phyloP scores from a whole-genome alignment of 2,797 vertebrate species.

The Cyprinella venusta region DNA sequence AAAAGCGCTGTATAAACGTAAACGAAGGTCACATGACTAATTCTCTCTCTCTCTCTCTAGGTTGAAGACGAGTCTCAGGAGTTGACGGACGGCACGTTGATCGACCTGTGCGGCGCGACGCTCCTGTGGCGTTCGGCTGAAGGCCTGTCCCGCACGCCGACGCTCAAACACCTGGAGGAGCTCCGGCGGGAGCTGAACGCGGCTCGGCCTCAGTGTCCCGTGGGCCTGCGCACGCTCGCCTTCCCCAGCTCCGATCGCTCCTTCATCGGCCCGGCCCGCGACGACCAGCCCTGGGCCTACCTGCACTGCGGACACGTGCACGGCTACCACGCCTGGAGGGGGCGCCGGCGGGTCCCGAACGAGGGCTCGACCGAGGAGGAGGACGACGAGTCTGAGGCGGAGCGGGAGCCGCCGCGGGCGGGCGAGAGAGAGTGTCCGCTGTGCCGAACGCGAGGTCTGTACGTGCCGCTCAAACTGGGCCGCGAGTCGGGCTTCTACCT shows the following conservation, averaged over 20 bases:
- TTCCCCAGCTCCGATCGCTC: slow-evolving; percentile 92
- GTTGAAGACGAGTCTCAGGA: slow-evolving; percentile 89
- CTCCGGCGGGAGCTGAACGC: slow-evolving; percentile 93
- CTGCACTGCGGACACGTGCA: slow-evolving; percentile 94
- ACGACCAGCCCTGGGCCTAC: slow-evolving; percentile 93
- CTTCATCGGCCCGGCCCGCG: slow-evolving; percentile 75
- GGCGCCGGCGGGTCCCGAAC: slow-evolving; percentile 78
- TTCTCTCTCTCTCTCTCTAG: slow-evolving; percentile 56
- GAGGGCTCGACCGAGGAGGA: slow-evolving; percentile 74
- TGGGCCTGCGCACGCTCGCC: slow-evolving; percentile 92
- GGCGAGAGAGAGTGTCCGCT: slow-evolving; percentile 92
- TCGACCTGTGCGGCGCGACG: slow-evolving; percentile 93
- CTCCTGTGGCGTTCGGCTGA: slow-evolving; percentile 92
- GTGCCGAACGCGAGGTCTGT: slow-evolving; percentile 90
- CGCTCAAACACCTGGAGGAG: slow-evolving; percentile 89
- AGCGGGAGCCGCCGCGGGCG: neutral
- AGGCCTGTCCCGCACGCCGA: slow-evolving; percentile 87
- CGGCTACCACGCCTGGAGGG: slow-evolving; percentile 91
- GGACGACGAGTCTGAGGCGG: slow-evolving; percentile 50
- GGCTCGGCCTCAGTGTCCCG: slow-evolving; percentile 91
- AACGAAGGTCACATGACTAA: no score
- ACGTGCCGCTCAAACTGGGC: slow-evolving; percentile 94
- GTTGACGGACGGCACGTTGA: slow-evolving; percentile 90
- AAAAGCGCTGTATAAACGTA: no score
- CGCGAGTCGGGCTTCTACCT: slow-evolving; percentile 92